A percentile compares a stretch with the other conserved stretches of the same genome.
phyloP scores from a whole-genome alignment of 1,140 invertebrate species.

The Caenorhabditis tropicalis region DNA sequence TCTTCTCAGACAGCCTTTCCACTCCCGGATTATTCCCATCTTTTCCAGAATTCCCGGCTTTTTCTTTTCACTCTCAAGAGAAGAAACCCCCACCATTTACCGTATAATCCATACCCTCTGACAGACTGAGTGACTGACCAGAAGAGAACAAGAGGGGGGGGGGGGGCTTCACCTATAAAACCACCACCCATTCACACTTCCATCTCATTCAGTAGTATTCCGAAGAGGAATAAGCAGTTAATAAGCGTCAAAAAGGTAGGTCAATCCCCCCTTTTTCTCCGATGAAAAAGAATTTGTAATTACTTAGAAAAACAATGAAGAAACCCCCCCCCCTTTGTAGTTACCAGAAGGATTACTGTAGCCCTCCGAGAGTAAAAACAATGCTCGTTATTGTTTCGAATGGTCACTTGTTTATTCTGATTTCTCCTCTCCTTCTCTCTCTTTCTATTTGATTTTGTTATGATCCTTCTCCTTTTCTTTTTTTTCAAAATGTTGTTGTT shows the following conservation, averaged over 20 bases:
- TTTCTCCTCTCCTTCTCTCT: neutral
- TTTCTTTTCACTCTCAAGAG: no score
- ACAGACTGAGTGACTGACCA: neutral
- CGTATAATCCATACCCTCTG: conserved; percentile 42
- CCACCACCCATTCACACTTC: neutral
- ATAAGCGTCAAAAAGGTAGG: conserved; percentile 34
- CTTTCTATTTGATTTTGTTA: conserved; percentile 37
- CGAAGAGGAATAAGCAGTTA: conserved; percentile 9
- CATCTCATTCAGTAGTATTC: neutral
- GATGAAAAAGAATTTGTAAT: neutral
- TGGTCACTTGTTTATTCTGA: neutral
- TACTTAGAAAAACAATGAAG: neutral
- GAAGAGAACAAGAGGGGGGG: no score
- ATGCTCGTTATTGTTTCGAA: neutral
- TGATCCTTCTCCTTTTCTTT: conserved; percentile 1
- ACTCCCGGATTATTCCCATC: no score
- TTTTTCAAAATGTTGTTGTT: neutral
- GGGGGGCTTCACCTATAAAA: no score
- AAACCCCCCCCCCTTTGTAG: no score
- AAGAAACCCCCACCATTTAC: neutral
- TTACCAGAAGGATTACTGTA: no score
- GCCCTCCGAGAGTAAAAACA: no score
- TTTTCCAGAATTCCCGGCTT: no score
- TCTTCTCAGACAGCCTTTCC: no score
- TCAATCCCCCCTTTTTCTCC: neutral